Base-by-base conservation (phyloP, 2,113 vertebrate genomes). In the Coracopsis vasa region DNA sequence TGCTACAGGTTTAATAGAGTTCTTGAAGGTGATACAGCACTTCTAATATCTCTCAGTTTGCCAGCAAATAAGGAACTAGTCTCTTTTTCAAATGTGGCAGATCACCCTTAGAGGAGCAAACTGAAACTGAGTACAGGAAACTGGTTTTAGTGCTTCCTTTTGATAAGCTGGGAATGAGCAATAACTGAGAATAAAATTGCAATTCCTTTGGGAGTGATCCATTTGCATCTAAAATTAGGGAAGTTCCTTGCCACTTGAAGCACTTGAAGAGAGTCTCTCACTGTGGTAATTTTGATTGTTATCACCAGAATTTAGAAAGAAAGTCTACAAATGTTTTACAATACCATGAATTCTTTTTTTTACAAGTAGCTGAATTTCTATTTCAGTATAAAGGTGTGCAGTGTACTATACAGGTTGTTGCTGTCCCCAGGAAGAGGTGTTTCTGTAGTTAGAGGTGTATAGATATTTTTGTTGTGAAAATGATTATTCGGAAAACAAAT, bases 391-490 rank as follows among this genome's bases (percentile, higher is more conserved):
- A 48, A 95, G 86, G 56, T 91, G 79, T 89, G 93, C 89, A 73
- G 96, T 94, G 97, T 97, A 60, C 75, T 95, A 83, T 81, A 88
- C 95, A 95, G 94, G 86, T 92, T 94, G 94, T 92, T 97, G 85
- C 80, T 96, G 94, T 96, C 86, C 91, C 88, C 54, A 75, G 47
- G 65, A 75, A 85, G 86, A 95, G 90, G 78, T 94, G 95, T 95
- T 96, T 95, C 94, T 97, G 96, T 66, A 96, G 72, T 82, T 94
- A 87, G 88, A 96, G 90, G 84, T 97, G 94, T 94, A 89, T 93
- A 94, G 90, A 74, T 96, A 94, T 88, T 94, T 97, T 97, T 96
- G 95, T 97, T 97, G 94, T 98, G 96, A 92, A 95, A 96, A 97
- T 96, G 83, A 97, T 94, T 97, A 94, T 96, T 97, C 3, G 83